Evolutionary conservation across 2,888 invertebrate species (phyloP).

Genomic region (Desoria tigrina): DNA sequence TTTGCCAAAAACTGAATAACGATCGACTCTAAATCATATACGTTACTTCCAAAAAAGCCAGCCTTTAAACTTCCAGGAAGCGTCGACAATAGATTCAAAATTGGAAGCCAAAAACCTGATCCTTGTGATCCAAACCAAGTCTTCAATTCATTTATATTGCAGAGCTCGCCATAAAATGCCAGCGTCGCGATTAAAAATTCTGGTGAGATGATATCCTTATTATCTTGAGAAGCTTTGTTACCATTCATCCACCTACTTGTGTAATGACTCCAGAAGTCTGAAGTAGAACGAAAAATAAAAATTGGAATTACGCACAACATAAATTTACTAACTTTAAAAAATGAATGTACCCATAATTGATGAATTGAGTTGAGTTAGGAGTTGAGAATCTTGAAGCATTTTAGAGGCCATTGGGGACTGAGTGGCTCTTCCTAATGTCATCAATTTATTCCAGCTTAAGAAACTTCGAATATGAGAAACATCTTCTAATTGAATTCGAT

Average conservation of each 20-base stretch:
- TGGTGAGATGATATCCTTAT: slow-evolving; percentile 30
- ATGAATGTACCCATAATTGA: slow-evolving; percentile 61
- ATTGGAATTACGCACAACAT: neutral
- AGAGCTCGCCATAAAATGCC: slow-evolving; percentile 78
- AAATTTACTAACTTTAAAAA: neutral
- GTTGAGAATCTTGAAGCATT: slow-evolving; percentile 73
- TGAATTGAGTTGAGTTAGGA: slow-evolving; percentile 67
- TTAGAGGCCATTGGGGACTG: slow-evolving; percentile 76
- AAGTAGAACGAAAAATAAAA: slow-evolving; percentile 4
- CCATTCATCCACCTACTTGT: slow-evolving; percentile 36
- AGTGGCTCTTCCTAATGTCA: slow-evolving; percentile 76
- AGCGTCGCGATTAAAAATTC: slow-evolving; percentile 61
- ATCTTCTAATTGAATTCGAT: slow-evolving; percentile 63
- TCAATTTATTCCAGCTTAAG: slow-evolving; percentile 68
- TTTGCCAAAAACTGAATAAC: slow-evolving; percentile 80
- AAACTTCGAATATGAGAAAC: slow-evolving; percentile 60
- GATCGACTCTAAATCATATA: slow-evolving; percentile 66
- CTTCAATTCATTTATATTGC: slow-evolving; percentile 76
- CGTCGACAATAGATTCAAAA: slow-evolving; percentile 69
- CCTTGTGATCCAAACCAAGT: slow-evolving; percentile 85
- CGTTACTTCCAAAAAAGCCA: slow-evolving; percentile 46
- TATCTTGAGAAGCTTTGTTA: neutral
- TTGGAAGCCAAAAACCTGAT: slow-evolving; percentile 80
- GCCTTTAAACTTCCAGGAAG: slow-evolving; percentile 48
- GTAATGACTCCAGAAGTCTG: slow-evolving; percentile 48